Conservation (phyloP, 2,113 vertebrate genomes). For the Podocnemis expansa region DNA sequence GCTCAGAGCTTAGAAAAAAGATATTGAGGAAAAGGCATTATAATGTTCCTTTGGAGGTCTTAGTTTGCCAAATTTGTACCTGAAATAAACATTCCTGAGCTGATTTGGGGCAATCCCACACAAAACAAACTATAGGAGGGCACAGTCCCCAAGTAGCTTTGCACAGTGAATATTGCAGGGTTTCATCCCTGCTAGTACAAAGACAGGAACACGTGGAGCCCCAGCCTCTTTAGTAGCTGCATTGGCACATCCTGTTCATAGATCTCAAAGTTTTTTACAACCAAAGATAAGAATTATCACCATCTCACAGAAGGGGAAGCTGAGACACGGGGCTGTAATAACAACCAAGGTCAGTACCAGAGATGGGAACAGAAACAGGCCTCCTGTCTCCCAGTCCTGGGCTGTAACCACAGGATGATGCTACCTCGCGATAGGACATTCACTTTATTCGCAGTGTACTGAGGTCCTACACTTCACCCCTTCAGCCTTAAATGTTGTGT, state of each 20-base stretch:
- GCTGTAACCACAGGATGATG: conserved; percentile 7
- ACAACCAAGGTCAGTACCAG: conserved; percentile 33
- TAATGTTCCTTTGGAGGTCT: neutral
- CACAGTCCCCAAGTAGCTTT: fast-evolving
- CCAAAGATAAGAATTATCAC: neutral
- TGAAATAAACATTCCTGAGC: neutral
- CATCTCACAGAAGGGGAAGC: conserved; percentile 4
- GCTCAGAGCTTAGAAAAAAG: neutral
- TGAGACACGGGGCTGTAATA: neutral
- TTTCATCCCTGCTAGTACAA: neutral
- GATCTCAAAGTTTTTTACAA: neutral
- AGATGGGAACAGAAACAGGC: neutral
- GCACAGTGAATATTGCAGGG: neutral
- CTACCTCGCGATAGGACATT: neutral
- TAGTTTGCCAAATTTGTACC: neutral
- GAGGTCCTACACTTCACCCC: neutral
- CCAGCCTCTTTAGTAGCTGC: neutral
- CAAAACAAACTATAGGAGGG: neutral
- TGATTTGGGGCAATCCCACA: conserved; percentile 1
- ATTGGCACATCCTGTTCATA: neutral
- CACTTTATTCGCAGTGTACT: neutral
- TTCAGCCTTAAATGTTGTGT: conserved; percentile 14
- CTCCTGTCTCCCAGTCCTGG: neutral
- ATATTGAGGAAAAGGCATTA: neutral
- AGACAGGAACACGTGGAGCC: neutral